Evolutionary conservation across 1,140 invertebrate species (phyloP).

Genomic region (Lepidurus packardi): DNA sequence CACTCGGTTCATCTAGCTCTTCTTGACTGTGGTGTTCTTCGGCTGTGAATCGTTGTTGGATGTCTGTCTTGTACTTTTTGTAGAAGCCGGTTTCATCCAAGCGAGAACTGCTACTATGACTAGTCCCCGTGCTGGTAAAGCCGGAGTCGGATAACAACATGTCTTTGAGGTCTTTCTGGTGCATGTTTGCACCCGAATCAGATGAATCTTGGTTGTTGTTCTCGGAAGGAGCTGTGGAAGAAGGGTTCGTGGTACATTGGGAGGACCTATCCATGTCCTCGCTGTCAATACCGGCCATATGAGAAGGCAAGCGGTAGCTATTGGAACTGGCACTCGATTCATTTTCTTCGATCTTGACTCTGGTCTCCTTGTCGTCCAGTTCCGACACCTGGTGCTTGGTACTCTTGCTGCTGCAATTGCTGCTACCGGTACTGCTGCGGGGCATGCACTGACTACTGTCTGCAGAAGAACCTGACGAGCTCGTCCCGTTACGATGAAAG

Average conservation of each 20-base stretch:
- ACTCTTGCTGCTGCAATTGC: not conserved
- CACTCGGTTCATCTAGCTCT: slow-evolving; percentile 37
- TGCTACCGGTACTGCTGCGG: slow-evolving; percentile 6
- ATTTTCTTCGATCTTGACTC: not conserved
- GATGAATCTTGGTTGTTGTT: slow-evolving; percentile 27
- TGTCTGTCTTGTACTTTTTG: slow-evolving; percentile 90
- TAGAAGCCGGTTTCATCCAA: slow-evolving; percentile 31
- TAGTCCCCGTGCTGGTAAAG: slow-evolving; percentile 23
- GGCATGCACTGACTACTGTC: not conserved
- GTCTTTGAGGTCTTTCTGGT: slow-evolving; percentile 6
- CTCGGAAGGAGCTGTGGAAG: slow-evolving; percentile 24
- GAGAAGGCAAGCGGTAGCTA: not conserved
- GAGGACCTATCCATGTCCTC: not conserved
- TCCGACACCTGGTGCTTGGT: not conserved
- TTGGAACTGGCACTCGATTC: not conserved
- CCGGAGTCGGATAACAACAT: not conserved
- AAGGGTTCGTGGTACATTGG: slow-evolving; percentile 24
- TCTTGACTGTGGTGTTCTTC: slow-evolving; percentile 40
- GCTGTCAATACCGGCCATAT: not conserved
- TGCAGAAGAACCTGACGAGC: slow-evolving; percentile 11
- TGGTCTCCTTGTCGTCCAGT: not conserved
- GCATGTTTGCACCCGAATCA: slow-evolving; percentile 15
- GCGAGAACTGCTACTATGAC: slow-evolving; percentile 24
- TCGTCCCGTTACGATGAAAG: not conserved
- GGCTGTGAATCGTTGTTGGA: slow-evolving; percentile 73